phyloP scores from a whole-genome alignment of 2,888 invertebrate species.

The Oligia latruncula region DNA sequence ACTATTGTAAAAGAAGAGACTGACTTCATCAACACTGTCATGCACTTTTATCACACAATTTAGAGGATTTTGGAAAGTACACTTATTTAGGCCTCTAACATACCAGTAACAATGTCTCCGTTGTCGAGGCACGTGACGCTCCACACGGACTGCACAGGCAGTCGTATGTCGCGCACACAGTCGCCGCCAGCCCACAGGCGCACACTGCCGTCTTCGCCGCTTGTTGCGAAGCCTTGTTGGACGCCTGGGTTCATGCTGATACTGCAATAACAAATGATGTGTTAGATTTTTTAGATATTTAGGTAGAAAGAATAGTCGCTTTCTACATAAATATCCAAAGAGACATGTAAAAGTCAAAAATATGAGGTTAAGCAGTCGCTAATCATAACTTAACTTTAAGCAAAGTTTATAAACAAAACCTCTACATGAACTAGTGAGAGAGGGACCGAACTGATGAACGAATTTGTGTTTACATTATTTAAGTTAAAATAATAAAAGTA shows the following conservation, averaged over 20 bases:
- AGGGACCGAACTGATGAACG: not conserved
- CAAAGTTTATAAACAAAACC: no score
- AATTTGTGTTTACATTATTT: not conserved
- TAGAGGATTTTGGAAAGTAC: not conserved
- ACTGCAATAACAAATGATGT: conserved; percentile 71
- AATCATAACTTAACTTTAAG: no score
- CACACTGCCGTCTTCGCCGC: conserved; percentile 97
- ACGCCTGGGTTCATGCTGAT: conserved; percentile 90
- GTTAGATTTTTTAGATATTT: not conserved
- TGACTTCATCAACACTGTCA: not conserved
- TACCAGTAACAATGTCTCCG: conserved; percentile 97
- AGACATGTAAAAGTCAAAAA: no score
- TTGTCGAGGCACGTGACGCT: conserved; percentile 94
- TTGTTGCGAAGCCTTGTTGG: conserved; percentile 93
- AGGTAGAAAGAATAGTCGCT: not conserved
- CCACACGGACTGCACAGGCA: conserved; percentile 98
- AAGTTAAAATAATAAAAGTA: not conserved
- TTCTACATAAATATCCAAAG: no score
- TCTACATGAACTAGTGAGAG: not conserved
- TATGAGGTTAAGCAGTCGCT: no score
- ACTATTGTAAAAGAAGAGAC: not conserved
- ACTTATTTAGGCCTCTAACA: not conserved
- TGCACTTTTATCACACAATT: not conserved
- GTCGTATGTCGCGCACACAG: conserved; percentile 91
- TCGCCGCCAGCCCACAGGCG: conserved; percentile 93